Evolutionary conservation across 2,113 vertebrate species (phyloP).

Genomic region (Benitochromis conjunctus): DNA sequence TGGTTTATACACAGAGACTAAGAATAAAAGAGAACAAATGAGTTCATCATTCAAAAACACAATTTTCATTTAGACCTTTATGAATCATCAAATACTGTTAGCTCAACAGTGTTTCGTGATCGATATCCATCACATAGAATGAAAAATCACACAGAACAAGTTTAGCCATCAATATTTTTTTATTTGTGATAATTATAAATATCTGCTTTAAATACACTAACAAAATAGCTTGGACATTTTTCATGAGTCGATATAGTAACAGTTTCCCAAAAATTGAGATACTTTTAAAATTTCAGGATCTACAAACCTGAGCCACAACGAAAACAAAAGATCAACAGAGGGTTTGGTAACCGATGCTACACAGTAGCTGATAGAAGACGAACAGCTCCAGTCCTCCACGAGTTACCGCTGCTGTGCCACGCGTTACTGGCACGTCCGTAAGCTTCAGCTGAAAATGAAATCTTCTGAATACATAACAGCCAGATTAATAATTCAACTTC

Average conservation of each 20-base stretch:
- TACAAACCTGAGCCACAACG: slow-evolving; percentile 67
- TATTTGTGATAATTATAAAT: slow-evolving; percentile 84
- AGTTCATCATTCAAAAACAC: no score
- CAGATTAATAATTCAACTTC: slow-evolving; percentile 4
- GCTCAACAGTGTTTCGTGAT: not conserved
- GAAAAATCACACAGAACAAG: slow-evolving; percentile 29
- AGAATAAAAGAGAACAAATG: not conserved
- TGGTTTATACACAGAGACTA: not conserved
- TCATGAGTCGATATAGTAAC: slow-evolving; percentile 49
- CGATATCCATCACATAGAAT: not conserved
- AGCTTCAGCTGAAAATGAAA: not conserved
- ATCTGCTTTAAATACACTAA: slow-evolving; percentile 83
- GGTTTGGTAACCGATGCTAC: slow-evolving; percentile 79
- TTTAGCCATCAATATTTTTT: slow-evolving; percentile 60
- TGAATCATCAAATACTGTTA: not conserved
- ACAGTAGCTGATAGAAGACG: slow-evolving; percentile 81
- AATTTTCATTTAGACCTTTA: not conserved
- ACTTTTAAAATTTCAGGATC: slow-evolving; percentile 75
- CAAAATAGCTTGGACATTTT: slow-evolving; percentile 85
- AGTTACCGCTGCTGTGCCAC: not conserved
- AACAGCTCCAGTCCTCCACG: slow-evolving; percentile 1
- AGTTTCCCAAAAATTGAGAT: slow-evolving; percentile 77
- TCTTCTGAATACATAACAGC: slow-evolving; percentile 1
- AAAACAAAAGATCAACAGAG: slow-evolving; percentile 61
- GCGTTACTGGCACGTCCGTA: not conserved